These are phyloP conservation scores for Drosophila borealis DNA, from an alignment of 2,888 invertebrate genomes.

Conservation along the genomic window DNA sequence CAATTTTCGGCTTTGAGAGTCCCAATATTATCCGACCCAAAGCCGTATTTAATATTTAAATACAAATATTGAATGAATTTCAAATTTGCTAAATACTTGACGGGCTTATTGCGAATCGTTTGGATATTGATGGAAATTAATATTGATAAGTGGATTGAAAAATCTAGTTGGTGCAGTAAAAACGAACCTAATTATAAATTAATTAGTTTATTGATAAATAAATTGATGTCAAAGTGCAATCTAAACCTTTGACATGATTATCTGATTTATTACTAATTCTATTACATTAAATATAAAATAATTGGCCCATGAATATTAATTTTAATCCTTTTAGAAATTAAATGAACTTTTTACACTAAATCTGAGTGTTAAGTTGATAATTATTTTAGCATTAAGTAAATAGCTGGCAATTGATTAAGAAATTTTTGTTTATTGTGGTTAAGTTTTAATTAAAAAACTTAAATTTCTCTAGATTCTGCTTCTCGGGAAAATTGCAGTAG, in stretches of 20 bases:
- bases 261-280: neutral
- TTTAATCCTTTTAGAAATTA: neutral
- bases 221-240: neutral
- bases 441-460: too few species aligned
- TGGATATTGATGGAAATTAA: neutral
- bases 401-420: too few species aligned
- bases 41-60: constrained; percentile 19
- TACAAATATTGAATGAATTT: constrained; percentile 6
- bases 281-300: neutral
- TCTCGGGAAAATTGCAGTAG: too few species aligned
- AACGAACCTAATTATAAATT: neutral
- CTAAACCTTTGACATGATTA: neutral
- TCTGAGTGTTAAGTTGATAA: too few species aligned
- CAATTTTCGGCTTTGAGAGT: constrained; percentile 12
- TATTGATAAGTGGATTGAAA: constrained; percentile 3
- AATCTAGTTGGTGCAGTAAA: neutral
- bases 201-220: constrained; percentile 6
- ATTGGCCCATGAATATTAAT: constrained; percentile 1
- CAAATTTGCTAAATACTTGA: constrained; percentile 9
- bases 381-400: too few species aligned
- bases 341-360: neutral
- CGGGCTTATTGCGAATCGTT: too few species aligned
- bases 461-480: too few species aligned
- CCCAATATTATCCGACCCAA: neutral
- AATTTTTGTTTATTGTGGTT: too few species aligned